Evolutionary conservation across 2,113 vertebrate genomes (phyloP).

Genomic region (Protobothrops mucrosquamatus): DNA sequence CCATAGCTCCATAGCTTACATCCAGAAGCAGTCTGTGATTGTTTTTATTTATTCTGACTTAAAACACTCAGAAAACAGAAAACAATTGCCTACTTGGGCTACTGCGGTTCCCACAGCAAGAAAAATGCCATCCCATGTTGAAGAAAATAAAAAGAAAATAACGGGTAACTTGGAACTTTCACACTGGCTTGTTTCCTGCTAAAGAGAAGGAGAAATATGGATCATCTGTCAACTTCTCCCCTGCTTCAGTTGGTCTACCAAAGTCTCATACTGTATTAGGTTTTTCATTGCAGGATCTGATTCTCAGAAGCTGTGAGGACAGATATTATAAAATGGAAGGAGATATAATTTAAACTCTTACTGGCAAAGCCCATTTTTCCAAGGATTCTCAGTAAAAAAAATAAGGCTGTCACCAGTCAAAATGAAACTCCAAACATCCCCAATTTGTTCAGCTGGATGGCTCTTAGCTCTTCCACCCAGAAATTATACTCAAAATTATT

Average conservation of each 20-base stretch:
- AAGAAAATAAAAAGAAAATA: background rate
- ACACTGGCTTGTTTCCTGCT: background rate
- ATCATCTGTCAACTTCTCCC: background rate
- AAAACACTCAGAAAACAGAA: background rate
- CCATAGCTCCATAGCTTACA: background rate
- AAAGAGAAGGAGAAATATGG: background rate
- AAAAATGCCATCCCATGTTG: background rate
- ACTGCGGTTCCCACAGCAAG: background rate
- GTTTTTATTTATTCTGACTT: background rate
- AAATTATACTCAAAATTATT: too few relatives aligned
- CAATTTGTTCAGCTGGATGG: background rate
- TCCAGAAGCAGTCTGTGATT: background rate
- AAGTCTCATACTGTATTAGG: background rate
- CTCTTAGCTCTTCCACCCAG: too few relatives aligned
- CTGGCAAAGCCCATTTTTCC: background rate
- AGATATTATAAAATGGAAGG: background rate
- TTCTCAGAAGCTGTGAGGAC: background rate
- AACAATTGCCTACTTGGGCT: background rate
- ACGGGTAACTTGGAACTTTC: background rate
- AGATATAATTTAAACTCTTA: background rate
- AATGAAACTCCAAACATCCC: background rate
- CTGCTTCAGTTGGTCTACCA: background rate
- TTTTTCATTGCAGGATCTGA: background rate
- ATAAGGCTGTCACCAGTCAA: background rate
- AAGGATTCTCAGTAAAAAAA: background rate